Evolutionary conservation across 2,797 vertebrate genomes (phyloP), one percentile per base, ranked within the genome.

Genomic region (Enteromius trimaculatus): DNA sequence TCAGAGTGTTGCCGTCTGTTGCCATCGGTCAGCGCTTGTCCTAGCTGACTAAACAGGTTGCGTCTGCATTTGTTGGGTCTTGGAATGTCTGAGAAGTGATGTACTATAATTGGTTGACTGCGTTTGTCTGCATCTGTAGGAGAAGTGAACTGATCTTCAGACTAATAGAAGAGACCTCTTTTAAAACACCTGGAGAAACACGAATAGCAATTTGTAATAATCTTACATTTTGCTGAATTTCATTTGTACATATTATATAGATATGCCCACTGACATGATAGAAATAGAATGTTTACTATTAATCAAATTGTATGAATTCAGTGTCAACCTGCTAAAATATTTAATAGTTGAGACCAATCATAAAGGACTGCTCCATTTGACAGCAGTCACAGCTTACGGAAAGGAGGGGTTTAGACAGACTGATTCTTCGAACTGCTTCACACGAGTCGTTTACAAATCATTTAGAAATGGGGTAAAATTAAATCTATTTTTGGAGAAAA

Each of bases 141-240:
- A 14, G 1, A 62, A 62, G 4, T 29, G 60, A 62, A 62, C 16
- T 62, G 23, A 14, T 16, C 23, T 16, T 62, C 23, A 66, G 62
- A 34, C 29, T 10, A 34, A 66, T 51, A 34, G 60, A 51, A 51
- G 8, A 66, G 3, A 16, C 1, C 8, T 66, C 58, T 65, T n/a
- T 66, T 65, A 6, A 44, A 65, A 78, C 60, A 78, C 42, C 11
- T 26, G 58, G 58, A 60, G 23, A 60, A 60, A 60, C 58, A 60
- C n/a, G n/a, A 21, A 66, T 39, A 10, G 19, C 13, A 70, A 26
- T 70, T 44, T 6, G 7, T 44, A 26, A 26, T 3, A 0, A 44
- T 26, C 6, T 26, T 47, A 70, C 4, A 16, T 47, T 71, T 70
- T 47, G 42, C 8, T 47, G 42, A 71, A 71, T 29, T 14, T 47